A percentile compares a stretch with the other conserved stretches of the same genome.
These are phyloP conservation scores for Amphiprion clarkii DNA, from an alignment of 2,797 vertebrate genomes.

Conservation along the genomic window DNA sequence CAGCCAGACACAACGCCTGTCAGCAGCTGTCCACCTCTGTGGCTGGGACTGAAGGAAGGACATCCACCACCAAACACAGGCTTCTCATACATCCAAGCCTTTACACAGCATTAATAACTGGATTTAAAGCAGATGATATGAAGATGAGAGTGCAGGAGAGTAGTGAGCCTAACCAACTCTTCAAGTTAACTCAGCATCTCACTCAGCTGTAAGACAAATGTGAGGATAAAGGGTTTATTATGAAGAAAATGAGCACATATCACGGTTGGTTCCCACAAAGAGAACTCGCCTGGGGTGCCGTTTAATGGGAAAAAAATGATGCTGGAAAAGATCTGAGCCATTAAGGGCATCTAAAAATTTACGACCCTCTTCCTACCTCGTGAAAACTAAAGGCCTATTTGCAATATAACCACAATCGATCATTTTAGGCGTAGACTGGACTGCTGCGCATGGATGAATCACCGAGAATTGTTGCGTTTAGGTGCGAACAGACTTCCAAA, in stretches of 20 bases:
- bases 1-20: constrained; percentile 60
- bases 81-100: not conserved
- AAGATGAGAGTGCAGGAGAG: not conserved
- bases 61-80: constrained; percentile 21
- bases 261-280: constrained; percentile 23
- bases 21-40: constrained; percentile 59
- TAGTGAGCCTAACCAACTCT: constrained; percentile 3
- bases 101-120: constrained; percentile 5
- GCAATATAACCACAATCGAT: constrained; percentile 54
- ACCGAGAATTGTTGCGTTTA: constrained; percentile 21
- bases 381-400: constrained; percentile 49
- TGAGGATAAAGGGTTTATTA: not conserved
- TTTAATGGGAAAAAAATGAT: constrained; percentile 34
- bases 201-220: not conserved
- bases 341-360: constrained; percentile 30
- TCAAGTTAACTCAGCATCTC: not conserved
- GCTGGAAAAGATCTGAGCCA: constrained; percentile 22
- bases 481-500: constrained; percentile 24
- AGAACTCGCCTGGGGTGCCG: constrained; percentile 8
- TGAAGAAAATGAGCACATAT: constrained; percentile 24
- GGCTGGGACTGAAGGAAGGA: constrained; percentile 48
- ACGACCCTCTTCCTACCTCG: constrained; percentile 42
- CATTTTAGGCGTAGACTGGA: constrained; percentile 55
- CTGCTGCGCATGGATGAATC: constrained; percentile 64
- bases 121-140: constrained; percentile 18